Base-by-base conservation (phyloP, 2,113 vertebrate species). In the Forbesichthys papilliferus region DNA sequence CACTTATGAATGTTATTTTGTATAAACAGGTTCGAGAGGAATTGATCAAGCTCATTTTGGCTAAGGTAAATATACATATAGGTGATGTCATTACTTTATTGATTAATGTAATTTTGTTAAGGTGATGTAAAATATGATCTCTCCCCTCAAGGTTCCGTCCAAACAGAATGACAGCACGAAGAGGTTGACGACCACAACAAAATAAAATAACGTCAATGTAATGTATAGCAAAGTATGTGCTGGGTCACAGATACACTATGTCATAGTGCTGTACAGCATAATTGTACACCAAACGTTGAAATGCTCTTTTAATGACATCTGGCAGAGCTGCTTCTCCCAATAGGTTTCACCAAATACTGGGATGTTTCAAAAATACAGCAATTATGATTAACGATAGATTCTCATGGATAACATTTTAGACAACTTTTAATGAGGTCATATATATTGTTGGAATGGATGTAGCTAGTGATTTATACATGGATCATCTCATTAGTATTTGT, bases 1-100 rank as follows among this genome's bases (percentile, higher is more conserved):
- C 7, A 42, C 7, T 42, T 8, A 42, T 42, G 36, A 42, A 42
- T 68, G 27, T 54, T 73, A 1, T 56, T 58, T 42, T 42, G 7
- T 42, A 3, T 51, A 33, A 18, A 11, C 78, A 93, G 92, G 90
- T 92, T 55, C 82, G 86, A 75, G 79, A 89, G 8, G 89, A 91
- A 71, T 9, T 92, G 5, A 1, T 80, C 0, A 90, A 71, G 71
- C 2, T 83, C n/a, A 61, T 92, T 48, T 81, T 2, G 61, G 83
- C 68, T 56, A 12, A 36, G 66, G 85, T 87, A 27, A 27, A 27
- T 27, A 46, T 89, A 53, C 77, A 82, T 84, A 63, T 3, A 61
- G 4, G 8, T 42, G 14, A 3, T 3, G n/a, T 33, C 3, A 12
- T 3, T 64, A 42, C n/a, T 10, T 4, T 48, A 61, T 64, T 18